These are phyloP conservation scores for Neocrepidodera transversa DNA, from an alignment of 2,888 invertebrate species.

Conservation along the genomic window DNA sequence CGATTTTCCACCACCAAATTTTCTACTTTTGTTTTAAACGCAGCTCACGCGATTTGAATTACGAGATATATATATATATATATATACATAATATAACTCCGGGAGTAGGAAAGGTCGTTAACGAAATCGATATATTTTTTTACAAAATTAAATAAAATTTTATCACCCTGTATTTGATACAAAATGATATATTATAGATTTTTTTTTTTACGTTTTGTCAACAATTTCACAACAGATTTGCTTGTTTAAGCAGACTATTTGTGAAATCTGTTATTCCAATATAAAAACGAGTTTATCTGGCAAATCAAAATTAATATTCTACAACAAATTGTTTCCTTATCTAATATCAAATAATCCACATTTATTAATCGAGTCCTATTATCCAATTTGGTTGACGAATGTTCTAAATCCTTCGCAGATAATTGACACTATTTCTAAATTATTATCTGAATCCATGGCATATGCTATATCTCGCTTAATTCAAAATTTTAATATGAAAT, in stretches of 20 bases:
- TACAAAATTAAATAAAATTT: not conserved
- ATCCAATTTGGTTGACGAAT: constrained; percentile 46
- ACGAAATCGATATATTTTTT: constrained; percentile 37
- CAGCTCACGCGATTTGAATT: constrained; percentile 51
- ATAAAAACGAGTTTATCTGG: constrained; percentile 10
- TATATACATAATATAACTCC: constrained; percentile 34
- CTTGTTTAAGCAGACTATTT: too few species aligned
- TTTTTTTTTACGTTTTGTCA: too few species aligned
- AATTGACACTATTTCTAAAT: constrained; percentile 46
- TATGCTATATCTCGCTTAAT: constrained; percentile 43
- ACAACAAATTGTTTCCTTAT: constrained; percentile 34
- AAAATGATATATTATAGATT: not conserved
- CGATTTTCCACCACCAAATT: constrained; percentile 48
- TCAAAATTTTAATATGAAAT: constrained; percentile 45
- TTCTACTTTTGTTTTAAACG: constrained; percentile 51
- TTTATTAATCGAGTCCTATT: constrained; percentile 45
- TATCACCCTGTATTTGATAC: not conserved
- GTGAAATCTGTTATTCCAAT: too few species aligned
- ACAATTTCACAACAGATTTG: too few species aligned
- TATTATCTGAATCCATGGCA: constrained; percentile 48
- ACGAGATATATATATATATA: too few species aligned
- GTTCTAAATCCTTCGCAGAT: constrained; percentile 40
- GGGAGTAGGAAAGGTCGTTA: constrained; percentile 34
- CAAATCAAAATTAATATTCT: constrained; percentile 25
- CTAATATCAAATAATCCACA: constrained; percentile 41